Evolutionary conservation across 2,113 vertebrate genomes (phyloP).

Genomic region (Phalacrocorax brasilianus): DNA sequence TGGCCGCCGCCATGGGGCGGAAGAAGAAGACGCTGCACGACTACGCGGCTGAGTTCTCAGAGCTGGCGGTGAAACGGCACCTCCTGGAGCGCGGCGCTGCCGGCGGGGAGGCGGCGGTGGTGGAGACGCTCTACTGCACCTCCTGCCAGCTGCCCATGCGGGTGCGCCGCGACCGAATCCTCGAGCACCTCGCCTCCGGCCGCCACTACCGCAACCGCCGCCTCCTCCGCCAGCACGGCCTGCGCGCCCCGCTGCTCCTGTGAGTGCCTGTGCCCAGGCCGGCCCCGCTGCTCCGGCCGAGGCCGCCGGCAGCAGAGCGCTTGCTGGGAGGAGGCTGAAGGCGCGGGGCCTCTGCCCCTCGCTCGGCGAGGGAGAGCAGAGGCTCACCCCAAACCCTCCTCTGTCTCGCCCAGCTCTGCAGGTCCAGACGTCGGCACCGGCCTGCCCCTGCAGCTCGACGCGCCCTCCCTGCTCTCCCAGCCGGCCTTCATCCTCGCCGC

Average conservation of each 20-base stretch:
- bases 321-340: too few relatives aligned
- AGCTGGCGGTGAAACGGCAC: constrained; percentile 49
- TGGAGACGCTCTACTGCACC: constrained; percentile 54
- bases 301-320: too few relatives aligned
- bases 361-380: neutral
- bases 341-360: neutral
- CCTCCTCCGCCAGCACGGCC: constrained; percentile 34
- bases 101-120: neutral
- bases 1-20: constrained; percentile 25
- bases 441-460: neutral
- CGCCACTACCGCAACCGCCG: constrained; percentile 53
- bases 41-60: constrained; percentile 48
- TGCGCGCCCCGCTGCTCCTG: neutral
- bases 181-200: constrained; percentile 58
- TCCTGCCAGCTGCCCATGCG: constrained; percentile 64
- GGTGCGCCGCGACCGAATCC: constrained; percentile 49
- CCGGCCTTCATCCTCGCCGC: neutral
- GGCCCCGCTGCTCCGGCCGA: neutral
- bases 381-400: neutral
- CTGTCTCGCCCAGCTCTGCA: neutral
- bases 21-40: constrained; percentile 62
- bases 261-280: neutral
- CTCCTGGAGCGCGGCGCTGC: neutral
- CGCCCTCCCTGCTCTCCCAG: constrained; percentile 16
- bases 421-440: neutral